Evolutionary conservation across 2,888 invertebrate genomes (phyloP), one percentile per base, ranked within the genome.

Genomic region (Cactoblastis cactorum): DNA sequence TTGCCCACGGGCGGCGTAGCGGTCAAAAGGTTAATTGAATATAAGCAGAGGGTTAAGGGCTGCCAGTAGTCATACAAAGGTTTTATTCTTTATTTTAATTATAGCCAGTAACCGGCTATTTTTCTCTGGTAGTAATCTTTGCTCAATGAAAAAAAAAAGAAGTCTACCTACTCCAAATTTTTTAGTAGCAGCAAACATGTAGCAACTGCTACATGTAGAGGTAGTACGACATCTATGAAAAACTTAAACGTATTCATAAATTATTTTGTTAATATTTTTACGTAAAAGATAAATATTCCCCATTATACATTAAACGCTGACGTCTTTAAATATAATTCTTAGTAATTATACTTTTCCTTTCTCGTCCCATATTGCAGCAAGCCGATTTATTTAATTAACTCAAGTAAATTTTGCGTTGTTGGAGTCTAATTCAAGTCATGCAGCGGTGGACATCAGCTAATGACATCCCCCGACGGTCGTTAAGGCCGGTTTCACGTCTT

Each of bases 401-500:
- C 11, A 17, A 43, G 28, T 43, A 66, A 63, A 61, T 37, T 9
- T 28, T 17, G 43, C 28, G 43, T 22, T 41, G 38, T 38, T 35
- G 12, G 67, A 68, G 65, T 65, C 59, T 75, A 74, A 79, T 77
- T 76, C 77, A 67, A 76, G 72, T 77, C 74, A 80, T 77, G 79
- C 73, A 74, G 74, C 71, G 70, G 69, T 71, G 77, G 79, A 78
- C 80, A 80, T 75, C 74, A 72, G 74, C 78, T 83, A 84, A 83
- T 78, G 83, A 77, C 75, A 71, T 82, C 83, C 82, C 82, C 61
- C 70, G 81, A 66, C 74, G 78, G 73, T 83, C 83, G 80, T 83
- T 81, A 83, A 63, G 75, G 69, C 60, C 58, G 69, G 64, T 62
- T 76, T 62, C 69, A 75, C 80, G 74, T 79, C 83, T 83, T 82